Base-by-base conservation (phyloP, 2,797 vertebrate species). In the Aplochiton taeniatus region DNA sequence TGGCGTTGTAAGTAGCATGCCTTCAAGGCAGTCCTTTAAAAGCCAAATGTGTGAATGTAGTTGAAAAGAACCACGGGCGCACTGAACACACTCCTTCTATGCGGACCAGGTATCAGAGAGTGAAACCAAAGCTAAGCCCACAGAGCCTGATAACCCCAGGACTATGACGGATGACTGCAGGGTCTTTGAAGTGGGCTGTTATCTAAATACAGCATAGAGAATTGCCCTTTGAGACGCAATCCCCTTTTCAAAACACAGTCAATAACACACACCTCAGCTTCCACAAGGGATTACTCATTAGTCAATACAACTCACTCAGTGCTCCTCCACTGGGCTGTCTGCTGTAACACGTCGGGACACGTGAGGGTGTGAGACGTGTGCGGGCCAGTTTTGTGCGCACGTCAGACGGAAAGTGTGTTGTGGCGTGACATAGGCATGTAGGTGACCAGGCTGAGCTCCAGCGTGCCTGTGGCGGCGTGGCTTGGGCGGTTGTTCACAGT, bases 121-220 rank as follows among this genome's bases (percentile, higher is more conserved):
- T 78, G 31, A 65, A 73, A 74, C 78, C 80, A 81, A 73, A 73
- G 73, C 72, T 45, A 56, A 65, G 49, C 70, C 62, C 53, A 63
- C 61, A 58, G 51, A 71, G 68, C 56, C 79, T 59, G 77, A 84
- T 88, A 84, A 82, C 77, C 76, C 62, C 59, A 50, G 73, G 74
- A 85, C 79, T 77, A 73, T 84, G 86, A 88, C 80, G 76, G 78
- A 88, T 84, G 80, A 82, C 76, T 76, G 64, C 70, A 73, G 74
- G 63, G 42, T 67, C 83, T 90, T 89, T 87, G 83, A 89, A 85
- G 78, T 83, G 60, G 75, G 43, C 68, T 76, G 81, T 81, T 86
- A 84, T 85, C 81, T 85, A 87, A 84, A 85, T 83, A 84, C 53
- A 2, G 66, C 68, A 78, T 69, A 65, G 79, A 76, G 77, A 82